A percentile compares a stretch with the other conserved stretches of the same genome.
Evolutionary conservation across 1,140 invertebrate species (phyloP).

Genomic region (Drosophila funebris): DNA sequence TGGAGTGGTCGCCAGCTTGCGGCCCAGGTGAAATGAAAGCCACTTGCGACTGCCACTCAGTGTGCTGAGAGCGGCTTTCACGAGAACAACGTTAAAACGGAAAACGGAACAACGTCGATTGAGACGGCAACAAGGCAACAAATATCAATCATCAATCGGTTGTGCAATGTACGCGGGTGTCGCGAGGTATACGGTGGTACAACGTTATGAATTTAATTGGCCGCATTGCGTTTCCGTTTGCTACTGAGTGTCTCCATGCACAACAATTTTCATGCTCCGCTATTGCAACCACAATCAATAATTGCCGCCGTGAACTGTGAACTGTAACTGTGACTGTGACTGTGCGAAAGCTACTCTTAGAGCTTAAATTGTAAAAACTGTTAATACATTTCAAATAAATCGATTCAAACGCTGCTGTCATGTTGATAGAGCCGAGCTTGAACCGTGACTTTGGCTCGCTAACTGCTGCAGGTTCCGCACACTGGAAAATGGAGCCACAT

Average conservation of each 20-base stretch:
- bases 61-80: constrained; percentile 80
- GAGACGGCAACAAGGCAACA: constrained; percentile 6
- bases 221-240: constrained; percentile 53
- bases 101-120: constrained; percentile 21
- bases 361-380: constrained; percentile 21
- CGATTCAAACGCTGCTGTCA: constrained; percentile 55
- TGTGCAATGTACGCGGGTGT: constrained; percentile 31
- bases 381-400: constrained; percentile 31
- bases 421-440: constrained; percentile 83
- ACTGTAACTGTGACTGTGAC: constrained; percentile 17
- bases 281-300: constrained; percentile 41
- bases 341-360: background rate
- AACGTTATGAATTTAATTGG: constrained; percentile 68
- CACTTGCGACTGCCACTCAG: constrained; percentile 60
- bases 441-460: constrained; percentile 83
- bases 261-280: constrained; percentile 3
- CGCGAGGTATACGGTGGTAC: constrained; percentile 1
- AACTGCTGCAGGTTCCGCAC: constrained; percentile 76
- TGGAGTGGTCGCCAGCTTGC: constrained; percentile 34
- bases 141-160: constrained; percentile 11
- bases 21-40: constrained; percentile 63
- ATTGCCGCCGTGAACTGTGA: constrained; percentile 14
- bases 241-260: constrained; percentile 8
- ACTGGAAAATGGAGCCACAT: constrained; percentile 83
- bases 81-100: constrained; percentile 77